phyloP scores from a whole-genome alignment of 2,113 vertebrate species.

The Notarius lentiginosus region DNA sequence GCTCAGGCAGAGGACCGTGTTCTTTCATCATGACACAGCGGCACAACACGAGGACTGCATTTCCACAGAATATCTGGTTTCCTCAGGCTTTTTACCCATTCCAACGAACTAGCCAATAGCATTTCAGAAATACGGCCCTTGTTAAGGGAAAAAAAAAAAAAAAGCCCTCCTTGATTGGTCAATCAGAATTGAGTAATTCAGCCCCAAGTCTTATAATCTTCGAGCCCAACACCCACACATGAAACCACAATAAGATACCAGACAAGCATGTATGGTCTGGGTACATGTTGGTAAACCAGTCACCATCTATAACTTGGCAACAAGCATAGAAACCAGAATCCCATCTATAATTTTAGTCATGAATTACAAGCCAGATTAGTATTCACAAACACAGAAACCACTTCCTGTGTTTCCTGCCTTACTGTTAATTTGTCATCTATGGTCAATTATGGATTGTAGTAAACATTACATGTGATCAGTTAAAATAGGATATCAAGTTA shows the following conservation, averaged over 20 bases:
- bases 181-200: too few species aligned
- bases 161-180: too few species aligned
- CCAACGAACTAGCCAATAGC: too few species aligned
- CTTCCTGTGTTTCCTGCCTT: neutral
- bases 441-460: neutral
- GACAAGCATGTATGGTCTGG: neutral
- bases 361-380: neutral
- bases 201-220: conserved; percentile 6
- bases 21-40: too few species aligned
- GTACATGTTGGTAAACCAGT: neutral
- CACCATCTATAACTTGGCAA: neutral
- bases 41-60: too few species aligned
- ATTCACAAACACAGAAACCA: neutral
- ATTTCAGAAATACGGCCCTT: too few species aligned
- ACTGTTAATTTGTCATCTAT: neutral
- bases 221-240: conserved; percentile 26
- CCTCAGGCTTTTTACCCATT: too few species aligned
- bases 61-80: too few species aligned
- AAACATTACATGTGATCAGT: neutral
- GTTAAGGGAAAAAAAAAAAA: too few species aligned
- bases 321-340: neutral
- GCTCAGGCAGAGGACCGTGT: too few species aligned
- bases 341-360: neutral
- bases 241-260: neutral
- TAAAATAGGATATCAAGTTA: neutral